Evolutionary conservation across 2,797 vertebrate species (phyloP), one percentile per base, ranked within the genome.

Genomic region (Protonibea diacanthus): DNA sequence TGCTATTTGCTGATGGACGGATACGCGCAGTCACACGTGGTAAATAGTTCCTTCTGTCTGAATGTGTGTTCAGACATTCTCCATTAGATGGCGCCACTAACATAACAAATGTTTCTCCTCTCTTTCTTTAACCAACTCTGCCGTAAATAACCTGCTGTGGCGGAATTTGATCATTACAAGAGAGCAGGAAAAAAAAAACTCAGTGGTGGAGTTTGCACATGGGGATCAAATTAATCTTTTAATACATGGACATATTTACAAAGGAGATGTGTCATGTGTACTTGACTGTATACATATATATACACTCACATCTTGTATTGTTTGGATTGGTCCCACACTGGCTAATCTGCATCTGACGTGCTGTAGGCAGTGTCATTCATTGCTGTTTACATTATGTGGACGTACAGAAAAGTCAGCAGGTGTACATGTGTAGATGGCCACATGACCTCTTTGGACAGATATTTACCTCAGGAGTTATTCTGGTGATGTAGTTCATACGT

Each of bases 51-150:
- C 13, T 13, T 33, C 15, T 10, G 12, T 25, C 10, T 75, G 17
- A 5, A 5, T 74, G 65, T 23, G 45, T 66, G 71, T 78, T 61
- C 47, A 52, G 6, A 45, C 2, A 9, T 13, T 33, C 4, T 45
- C 82, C 92, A 88, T 69, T 73, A 0, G 92, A 75, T 91, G 90
- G 91, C 81, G 79, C 84, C 77, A 85, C 76, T 62, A 18, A 25
- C 75, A 72, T 62, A 6, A 6, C 4, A 77, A 78, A 82, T 76
- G 64, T n/a, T 23, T n/a, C 42, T 15, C 13, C 12, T 42, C 8
- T 6, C 53, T 17, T 44, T 33, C 7, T 33, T 59, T 4, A 13
- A 53, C 23, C 8, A 40, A 21, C 42, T 11, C 15, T 1, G 5
- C 33, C 0, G 14, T 23, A n/a, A 27, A 42, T 14, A 13, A 23